Percentiles rank a stretch among this genome's conserved stretches.
These are phyloP conservation scores for Patiria miniata DNA, from an alignment of 35 echinoderm and acorn worm genomes.

Conservation along the genomic window DNA sequence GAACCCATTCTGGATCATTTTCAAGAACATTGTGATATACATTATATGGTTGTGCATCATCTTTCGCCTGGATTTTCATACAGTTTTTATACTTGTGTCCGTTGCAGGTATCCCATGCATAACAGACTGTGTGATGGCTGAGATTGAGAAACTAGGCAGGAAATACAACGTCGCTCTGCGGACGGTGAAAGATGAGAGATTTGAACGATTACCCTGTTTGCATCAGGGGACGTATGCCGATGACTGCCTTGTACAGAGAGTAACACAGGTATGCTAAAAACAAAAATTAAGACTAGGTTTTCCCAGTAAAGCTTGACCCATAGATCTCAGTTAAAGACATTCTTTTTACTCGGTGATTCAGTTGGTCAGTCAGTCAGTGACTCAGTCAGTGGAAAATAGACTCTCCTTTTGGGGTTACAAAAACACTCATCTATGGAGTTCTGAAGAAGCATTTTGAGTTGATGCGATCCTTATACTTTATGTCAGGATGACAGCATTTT, in stretches of 20 bases:
- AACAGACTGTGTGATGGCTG: slow-evolving; percentile 96
- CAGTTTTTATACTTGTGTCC: neutral
- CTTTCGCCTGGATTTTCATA: too few species aligned
- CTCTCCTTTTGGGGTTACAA: too few species aligned
- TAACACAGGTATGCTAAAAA: slow-evolving; percentile 73
- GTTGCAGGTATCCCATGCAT: slow-evolving; percentile 94
- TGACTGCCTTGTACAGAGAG: slow-evolving; percentile 97
- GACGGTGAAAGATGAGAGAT: slow-evolving; percentile 83
- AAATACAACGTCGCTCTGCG: slow-evolving; percentile 86
- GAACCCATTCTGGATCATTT: too few species aligned
- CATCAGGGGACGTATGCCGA: slow-evolving; percentile 92
- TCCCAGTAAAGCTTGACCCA: neutral
- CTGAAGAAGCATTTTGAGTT: too few species aligned
- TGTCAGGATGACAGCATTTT: too few species aligned
- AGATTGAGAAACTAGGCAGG: slow-evolving; percentile 93
- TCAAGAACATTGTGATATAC: too few species aligned
- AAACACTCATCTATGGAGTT: too few species aligned
- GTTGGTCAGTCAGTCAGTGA: too few species aligned
- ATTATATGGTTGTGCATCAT: too few species aligned
- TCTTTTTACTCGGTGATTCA: too few species aligned
- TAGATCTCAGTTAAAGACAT: neutral
- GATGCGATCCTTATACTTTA: too few species aligned
- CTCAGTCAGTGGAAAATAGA: too few species aligned
- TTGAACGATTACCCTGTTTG: slow-evolving; percentile 94
- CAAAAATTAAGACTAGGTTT: neutral